These are phyloP conservation scores for Brassicogethes aeneus DNA, from an alignment of 2,888 invertebrate genomes.

Conservation along the genomic window DNA sequence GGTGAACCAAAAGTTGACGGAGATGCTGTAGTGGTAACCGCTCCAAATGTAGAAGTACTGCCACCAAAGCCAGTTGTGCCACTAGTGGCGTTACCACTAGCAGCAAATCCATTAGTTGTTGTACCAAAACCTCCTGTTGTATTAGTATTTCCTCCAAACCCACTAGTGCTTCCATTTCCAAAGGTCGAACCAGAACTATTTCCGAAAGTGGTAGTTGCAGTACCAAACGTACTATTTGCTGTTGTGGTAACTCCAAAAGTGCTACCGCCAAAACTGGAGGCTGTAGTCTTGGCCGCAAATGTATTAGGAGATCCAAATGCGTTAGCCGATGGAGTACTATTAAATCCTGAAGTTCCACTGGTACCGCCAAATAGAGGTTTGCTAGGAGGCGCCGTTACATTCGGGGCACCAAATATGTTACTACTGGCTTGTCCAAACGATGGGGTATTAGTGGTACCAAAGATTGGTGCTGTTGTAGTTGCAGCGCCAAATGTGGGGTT, in stretches of 20 bases:
- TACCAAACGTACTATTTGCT: slow-evolving; percentile 10
- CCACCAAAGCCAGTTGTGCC: not conserved
- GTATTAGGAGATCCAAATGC: not conserved
- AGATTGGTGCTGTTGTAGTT: slow-evolving; percentile 9
- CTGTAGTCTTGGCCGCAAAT: not conserved
- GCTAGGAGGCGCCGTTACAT: no score
- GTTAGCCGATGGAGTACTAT: not conserved
- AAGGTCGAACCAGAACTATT: slow-evolving; percentile 2
- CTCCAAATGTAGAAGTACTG: slow-evolving; percentile 7
- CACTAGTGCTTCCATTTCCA: slow-evolving; percentile 2
- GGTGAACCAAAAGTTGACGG: slow-evolving; percentile 8
- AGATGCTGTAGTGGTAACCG: slow-evolving; percentile 14
- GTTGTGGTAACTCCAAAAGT: slow-evolving; percentile 10
- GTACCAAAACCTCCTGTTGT: slow-evolving; percentile 13
- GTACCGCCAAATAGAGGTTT: not conserved
- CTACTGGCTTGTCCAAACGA: slow-evolving; percentile 10
- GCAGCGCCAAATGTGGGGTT: slow-evolving; percentile 2
- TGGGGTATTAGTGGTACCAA: slow-evolving; percentile 10
- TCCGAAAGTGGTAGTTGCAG: slow-evolving; percentile 12
- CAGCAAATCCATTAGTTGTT: not conserved
- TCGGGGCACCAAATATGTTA: slow-evolving; percentile 11
- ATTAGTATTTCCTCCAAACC: slow-evolving; percentile 19
- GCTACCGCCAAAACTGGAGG: slow-evolving; percentile 17
- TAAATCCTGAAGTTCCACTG: not conserved
- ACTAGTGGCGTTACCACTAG: no score